Evolutionary conservation across 2,797 vertebrate species (phyloP).

Genomic region (Liasis olivaceus): DNA sequence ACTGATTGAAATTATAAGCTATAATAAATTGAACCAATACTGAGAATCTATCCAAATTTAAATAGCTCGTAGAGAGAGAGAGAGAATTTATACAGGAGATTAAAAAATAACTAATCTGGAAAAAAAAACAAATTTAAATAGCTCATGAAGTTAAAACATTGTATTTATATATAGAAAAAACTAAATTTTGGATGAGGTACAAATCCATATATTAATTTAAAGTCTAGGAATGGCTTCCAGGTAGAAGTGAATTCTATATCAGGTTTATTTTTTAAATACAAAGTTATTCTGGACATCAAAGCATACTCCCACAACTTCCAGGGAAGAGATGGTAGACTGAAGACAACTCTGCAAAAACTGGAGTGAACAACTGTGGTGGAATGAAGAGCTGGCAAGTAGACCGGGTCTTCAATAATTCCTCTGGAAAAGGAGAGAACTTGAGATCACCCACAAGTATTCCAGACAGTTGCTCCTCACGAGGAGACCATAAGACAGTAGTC

Average conservation of each 20-base stretch:
- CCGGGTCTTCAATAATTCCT: neutral
- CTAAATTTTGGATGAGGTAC: neutral
- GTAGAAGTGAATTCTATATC: neutral
- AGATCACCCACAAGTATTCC: neutral
- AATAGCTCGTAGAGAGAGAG: neutral
- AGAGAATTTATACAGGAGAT: neutral
- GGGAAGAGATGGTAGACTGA: neutral
- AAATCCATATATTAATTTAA: neutral
- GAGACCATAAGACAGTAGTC: neutral
- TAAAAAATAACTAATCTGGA: neutral
- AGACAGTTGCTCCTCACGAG: neutral
- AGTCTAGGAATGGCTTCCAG: neutral
- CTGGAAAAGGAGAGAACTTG: neutral
- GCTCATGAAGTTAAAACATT: neutral
- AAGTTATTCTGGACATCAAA: neutral
- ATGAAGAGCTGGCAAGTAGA: neutral
- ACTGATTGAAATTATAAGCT: neutral
- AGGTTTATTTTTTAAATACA: neutral
- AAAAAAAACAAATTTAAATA: neutral
- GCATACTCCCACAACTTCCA: neutral
- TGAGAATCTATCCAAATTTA: neutral
- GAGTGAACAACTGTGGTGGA: neutral
- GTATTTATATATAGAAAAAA: neutral
- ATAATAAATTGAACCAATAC: neutral
- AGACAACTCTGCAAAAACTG: neutral